Evolutionary conservation across 35 echinoderm and acorn worm genomes (phyloP), one percentile per base, ranked within the genome.

Genomic region (Amphiura filiformis): DNA sequence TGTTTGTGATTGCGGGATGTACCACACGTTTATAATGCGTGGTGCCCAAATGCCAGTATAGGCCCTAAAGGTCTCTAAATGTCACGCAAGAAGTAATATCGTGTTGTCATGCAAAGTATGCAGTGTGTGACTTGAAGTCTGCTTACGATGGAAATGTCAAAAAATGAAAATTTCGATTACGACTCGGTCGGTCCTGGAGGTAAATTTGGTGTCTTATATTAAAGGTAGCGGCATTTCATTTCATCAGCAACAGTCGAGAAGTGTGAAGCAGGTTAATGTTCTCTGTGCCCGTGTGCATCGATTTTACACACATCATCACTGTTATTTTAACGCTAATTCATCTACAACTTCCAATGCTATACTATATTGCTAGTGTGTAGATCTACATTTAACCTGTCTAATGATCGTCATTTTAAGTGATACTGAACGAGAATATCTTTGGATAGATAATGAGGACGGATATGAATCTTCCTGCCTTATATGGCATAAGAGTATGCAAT

Each of bases 51-150:
- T 70, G 61, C 61, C 7, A 11, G 44, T 52, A n/a, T 70, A 70
- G 61, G 61, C 61, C 61, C 61, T 70, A 70, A 70, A 70, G 61
- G 61, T 70, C 61, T 70, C 61, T 70, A 70, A 70, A 70, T 70
- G 61, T 70, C 61, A 70, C 28, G 15, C 7, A 70, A 70, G 61
- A 70, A 30, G 61, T 23, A 70, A 70, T 70, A 70, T 18, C 61
- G 61, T 70, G 61, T 70, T 70, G 61, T 70, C 61, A 70, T 70
- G 61, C 61, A 70, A 70, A 70, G 61, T 70, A 70, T 70, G 61
- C 61, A 26, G 61, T 70, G 61, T 70, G 28, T 70, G 61, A 70
- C 61, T 70, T 70, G 61, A 70, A 70, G 61, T 13, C 28, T 26
- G 61, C 61, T 26, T 70, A n/a, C 61, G 61, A 70, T 18, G 61